These are phyloP conservation scores for Xiphophorus hellerii DNA, from an alignment of 2,113 vertebrate species.

Conservation along the genomic window DNA sequence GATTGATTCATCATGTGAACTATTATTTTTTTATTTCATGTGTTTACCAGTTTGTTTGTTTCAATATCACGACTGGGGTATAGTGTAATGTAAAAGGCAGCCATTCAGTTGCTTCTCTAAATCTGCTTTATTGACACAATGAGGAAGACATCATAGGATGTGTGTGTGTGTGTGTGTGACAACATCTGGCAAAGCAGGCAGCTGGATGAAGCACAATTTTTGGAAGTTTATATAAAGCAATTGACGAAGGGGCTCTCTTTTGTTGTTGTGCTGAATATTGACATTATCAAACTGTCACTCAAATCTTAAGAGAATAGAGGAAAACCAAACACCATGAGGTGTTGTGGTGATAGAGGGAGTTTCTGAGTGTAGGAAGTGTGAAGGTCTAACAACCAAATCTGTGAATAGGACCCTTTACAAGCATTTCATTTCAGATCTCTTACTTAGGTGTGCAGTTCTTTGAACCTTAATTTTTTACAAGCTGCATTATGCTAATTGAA, in stretches of 20 bases:
- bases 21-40: conserved; percentile 12
- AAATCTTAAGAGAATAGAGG: conserved; percentile 53
- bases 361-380: conserved; percentile 31
- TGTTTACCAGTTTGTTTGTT: conserved; percentile 5
- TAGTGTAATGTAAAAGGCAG: conserved; percentile 9
- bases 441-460: conserved; percentile 44
- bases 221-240: conserved; percentile 59
- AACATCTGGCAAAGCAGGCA: conserved; percentile 48
- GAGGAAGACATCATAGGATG: conserved; percentile 26
- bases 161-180: conserved; percentile 19
- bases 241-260: conserved; percentile 54
- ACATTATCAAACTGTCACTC: conserved; percentile 71
- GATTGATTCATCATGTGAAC: background rate
- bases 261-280: conserved; percentile 65
- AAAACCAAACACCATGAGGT: conserved; percentile 55
- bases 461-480: conserved; percentile 49
- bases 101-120: background rate
- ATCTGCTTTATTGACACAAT: conserved; percentile 24
- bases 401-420: conserved; percentile 60
- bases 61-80: conserved; percentile 12
- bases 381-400: conserved; percentile 44
- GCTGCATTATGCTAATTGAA: conserved; percentile 69
- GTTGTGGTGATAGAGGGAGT: conserved; percentile 12
- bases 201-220: conserved; percentile 7
- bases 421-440: conserved; percentile 53